Conservation (phyloP, 2,888 invertebrate species). For the Amblyjoppa fuscipennis region DNA sequence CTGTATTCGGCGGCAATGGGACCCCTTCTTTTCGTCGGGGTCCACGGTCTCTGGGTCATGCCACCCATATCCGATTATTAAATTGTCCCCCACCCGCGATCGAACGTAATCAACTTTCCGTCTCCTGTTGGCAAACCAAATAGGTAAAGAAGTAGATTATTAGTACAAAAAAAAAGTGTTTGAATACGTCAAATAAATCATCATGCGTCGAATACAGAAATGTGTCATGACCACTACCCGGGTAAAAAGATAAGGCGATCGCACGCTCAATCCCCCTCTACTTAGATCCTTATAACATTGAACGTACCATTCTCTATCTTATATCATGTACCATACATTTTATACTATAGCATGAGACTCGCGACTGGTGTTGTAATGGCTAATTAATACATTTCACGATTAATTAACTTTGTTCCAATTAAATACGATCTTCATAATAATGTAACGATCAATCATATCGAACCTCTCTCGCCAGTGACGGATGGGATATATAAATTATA, state of each 20-base stretch:
- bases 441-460: background rate
- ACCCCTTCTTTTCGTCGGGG: constrained; percentile 94
- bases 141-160: background rate
- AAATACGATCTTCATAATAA: background rate
- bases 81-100: background rate
- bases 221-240: constrained; percentile 45
- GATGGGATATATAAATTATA: background rate
- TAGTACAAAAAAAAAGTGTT: constrained; percentile 22
- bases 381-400: constrained; percentile 23
- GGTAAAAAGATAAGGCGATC: constrained; percentile 29
- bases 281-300: constrained; percentile 2
- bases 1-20: constrained; percentile 95
- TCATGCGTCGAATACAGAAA: constrained; percentile 52
- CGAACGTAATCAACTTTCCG: background rate
- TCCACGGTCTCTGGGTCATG: constrained; percentile 95
- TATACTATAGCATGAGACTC: background rate
- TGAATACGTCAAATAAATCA: constrained; percentile 19
- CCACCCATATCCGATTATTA: constrained; percentile 87
- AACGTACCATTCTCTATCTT: background rate
- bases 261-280: constrained; percentile 20
- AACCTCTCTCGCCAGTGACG: background rate
- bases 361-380: constrained; percentile 11
- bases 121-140: too few species aligned
- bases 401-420: constrained; percentile 4
- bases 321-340: background rate